A percentile compares a stretch with the other conserved stretches of the same genome.
Conservation (phyloP, 2,113 vertebrate genomes). For the Paralichthys olivaceus region DNA sequence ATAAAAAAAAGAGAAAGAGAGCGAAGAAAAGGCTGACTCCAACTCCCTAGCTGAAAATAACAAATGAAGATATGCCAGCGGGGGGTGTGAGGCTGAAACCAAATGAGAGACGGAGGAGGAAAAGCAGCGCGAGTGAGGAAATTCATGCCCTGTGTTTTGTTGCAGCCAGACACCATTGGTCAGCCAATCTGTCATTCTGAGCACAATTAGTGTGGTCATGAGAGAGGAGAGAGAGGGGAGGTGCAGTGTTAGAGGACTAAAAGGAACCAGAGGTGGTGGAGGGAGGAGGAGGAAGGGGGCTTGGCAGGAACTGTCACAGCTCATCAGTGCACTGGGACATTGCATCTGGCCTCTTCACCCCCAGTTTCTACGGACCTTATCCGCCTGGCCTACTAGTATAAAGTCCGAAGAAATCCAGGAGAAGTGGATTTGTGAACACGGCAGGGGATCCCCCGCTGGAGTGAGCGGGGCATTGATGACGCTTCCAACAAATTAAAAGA, state of each 20-base stretch:
- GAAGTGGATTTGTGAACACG: too few relatives aligned
- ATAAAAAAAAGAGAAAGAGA: not conserved
- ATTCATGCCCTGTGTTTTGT: conserved; percentile 36
- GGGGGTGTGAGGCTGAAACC: not conserved
- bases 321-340: conserved; percentile 70
- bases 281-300: conserved; percentile 14
- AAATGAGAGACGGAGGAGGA: not conserved
- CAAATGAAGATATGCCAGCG: conserved; percentile 52
- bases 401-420: too few relatives aligned
- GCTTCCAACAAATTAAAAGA: too few relatives aligned
- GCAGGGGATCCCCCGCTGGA: too few relatives aligned
- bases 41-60: conserved; percentile 64
- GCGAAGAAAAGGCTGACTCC: conserved; percentile 57
- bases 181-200: conserved; percentile 56
- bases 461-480: too few relatives aligned
- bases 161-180: conserved; percentile 57
- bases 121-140: conserved; percentile 3
- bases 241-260: conserved; percentile 30
- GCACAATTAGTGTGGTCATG: conserved; percentile 59
- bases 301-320: conserved; percentile 75
- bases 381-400: too few relatives aligned
- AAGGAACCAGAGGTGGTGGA: conserved; percentile 44
- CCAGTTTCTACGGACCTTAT: not conserved
- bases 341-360: conserved; percentile 67
- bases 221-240: not conserved